Base-by-base conservation (phyloP, 2,113 vertebrate species). In the Corythornis madagascariensis region DNA sequence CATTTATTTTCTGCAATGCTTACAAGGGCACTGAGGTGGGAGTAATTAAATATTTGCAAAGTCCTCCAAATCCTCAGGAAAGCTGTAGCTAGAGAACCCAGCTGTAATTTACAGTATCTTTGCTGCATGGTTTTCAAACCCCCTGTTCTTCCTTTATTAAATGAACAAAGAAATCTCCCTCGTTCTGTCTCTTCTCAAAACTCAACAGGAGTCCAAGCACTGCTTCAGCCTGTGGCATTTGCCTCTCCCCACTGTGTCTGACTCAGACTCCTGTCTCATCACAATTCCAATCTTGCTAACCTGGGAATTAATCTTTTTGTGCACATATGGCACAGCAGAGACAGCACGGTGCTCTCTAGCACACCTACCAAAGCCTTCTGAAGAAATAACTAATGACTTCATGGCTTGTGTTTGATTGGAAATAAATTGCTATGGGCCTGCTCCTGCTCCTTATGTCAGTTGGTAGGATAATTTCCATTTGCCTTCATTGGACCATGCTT, bases 301-400 rank as follows among this genome's bases (percentile, higher is more conserved):
- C 86, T 91, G 88, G 91, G 87, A 92, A 96, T 96, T 96, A 93
- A 96, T 96, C 88, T 89, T 91, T 90, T 81, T 52, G 71, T 83
- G 83, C 86, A 52, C 86, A 93, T 85, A 92, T 88, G 94, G 90
- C 64, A 52, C 6, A 25, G 78, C 64, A 43, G 79, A 82, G 75
- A 71, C 5, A 4, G 53, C 57, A 19, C 48, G 6, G 72, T 19
- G 61, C 65, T 95, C 85, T 69, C 72, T 4, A 91, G 69, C 81
- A 87, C 90, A 94, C 83, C 88, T 83, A 85, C 72, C 81, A 74
- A 78, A 94, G 81, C 61, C 63, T 77, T 86, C 86, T 86, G 90
- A 91, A 92, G 91, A 69, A 89, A 93, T 81, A 93, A 94, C 76
- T 87, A 60, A 95, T 83, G 89, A 91, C 83, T 90, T 57, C 59